Evolutionary conservation across 2,113 vertebrate genomes (phyloP).

Genomic region (Chaetodon auriga): DNA sequence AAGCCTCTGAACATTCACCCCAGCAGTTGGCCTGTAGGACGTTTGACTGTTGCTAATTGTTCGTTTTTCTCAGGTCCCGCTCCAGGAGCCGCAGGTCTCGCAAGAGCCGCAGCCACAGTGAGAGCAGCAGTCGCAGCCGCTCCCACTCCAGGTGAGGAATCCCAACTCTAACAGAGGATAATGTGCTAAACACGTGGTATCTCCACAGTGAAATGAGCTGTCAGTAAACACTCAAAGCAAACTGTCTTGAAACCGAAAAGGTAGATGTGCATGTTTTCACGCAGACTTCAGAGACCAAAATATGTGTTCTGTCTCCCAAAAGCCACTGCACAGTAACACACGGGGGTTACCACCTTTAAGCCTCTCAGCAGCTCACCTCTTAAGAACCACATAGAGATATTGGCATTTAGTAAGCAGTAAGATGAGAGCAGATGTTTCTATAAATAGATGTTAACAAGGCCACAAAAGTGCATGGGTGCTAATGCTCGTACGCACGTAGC

Average conservation of each 20-base stretch:
- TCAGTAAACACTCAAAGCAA: too few relatives aligned
- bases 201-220: background rate
- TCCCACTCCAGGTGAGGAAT: constrained; percentile 90
- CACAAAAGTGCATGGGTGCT: background rate
- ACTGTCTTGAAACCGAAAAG: too few relatives aligned
- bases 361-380: background rate
- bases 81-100: constrained; percentile 94
- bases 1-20: background rate
- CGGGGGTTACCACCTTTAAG: background rate
- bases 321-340: background rate
- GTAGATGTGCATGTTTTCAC: too few relatives aligned
- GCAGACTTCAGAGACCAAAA: background rate
- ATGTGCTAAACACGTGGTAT: background rate
- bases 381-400: background rate
- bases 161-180: rapidly evolving
- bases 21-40: background rate
- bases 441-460: constrained; percentile 16
- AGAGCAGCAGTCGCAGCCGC: constrained; percentile 91
- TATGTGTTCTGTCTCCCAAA: background rate
- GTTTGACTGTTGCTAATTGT: background rate
- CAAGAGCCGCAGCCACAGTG: constrained; percentile 93
- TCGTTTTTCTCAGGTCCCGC: constrained; percentile 86
- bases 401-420: background rate
- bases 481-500: background rate
- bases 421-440: background rate